Evolutionary conservation across 2,113 vertebrate species (phyloP), one percentile per base, ranked within the genome.

Genomic region (Lophura nycthemera): DNA sequence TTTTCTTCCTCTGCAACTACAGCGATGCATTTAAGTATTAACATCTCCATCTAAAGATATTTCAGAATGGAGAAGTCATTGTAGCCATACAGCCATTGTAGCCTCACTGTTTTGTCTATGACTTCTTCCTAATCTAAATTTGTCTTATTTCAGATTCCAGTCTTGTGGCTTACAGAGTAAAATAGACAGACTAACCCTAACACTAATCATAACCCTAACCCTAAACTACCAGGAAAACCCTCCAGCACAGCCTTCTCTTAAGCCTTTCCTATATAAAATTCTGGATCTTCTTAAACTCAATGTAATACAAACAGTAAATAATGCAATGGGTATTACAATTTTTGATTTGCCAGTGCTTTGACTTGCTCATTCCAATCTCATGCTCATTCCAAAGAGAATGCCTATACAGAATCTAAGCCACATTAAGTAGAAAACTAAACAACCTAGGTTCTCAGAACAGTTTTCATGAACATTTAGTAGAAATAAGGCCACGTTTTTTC

Each of bases 331-430:
- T n/a, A n/a, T 30, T 56, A 57, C 24, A 52, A 56, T 38, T 77
- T 77, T 22, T 67, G 3, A 40, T 60, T 83, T 83, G 2, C 2
- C 22, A 30, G 47, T 61, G 34, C 8, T 57, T 64, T 61, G 15
- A n/a, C 47, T 52, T 90, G 20, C 43, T 38, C 38, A 38, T 38
- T 38, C 38, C 38, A 38, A 57, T 0, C 17, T 59, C 45, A 67
- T 29, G 11, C 2, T 32, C 1, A 1, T 38, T 36, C 27, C 52
- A 36, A 90, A 38, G 4, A 69, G 27, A 86, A 86, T 78, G 42
- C 0, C 13, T 56, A 63, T 64, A 13, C 1, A 64, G 29, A 80
- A 36, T 0, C 1, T 34, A 42, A 47, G 10, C 21, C 4, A 18
- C 45, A 45, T 32, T 43, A 79, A 59, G 13, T 45, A 69, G 25